Evolutionary conservation across 2,113 vertebrate genomes (phyloP), one percentile per base, ranked within the genome.

Genomic region (Rhizomys pruinosus): DNA sequence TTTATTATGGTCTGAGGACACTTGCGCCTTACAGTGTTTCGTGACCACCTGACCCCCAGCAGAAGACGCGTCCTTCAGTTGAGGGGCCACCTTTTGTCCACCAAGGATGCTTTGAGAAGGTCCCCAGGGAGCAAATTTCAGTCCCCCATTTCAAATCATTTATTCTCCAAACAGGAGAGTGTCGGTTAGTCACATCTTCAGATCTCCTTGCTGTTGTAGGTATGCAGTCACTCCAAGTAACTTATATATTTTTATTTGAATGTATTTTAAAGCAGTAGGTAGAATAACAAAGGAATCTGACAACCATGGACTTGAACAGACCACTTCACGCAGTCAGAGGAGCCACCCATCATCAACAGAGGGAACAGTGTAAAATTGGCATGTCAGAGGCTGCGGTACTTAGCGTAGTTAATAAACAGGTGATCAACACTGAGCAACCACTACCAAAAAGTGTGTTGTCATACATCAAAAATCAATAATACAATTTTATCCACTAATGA

Each of bases 261-360:
- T 99, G 99, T 99, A 98, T 98, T 98, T 98, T 95, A 97, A 98
- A 98, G 96, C 94, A 96, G 97, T 97, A 97, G 98, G 84, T 98
- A 97, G 98, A 94, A 57, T 95, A 97, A 96, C 96, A 93, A 92
- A 95, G 88, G 97, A 97, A 89, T 96, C 76, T 95, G 88, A 57
- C 96, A 94, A 94, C 78, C 61, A 69, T 69, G 78, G 87, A 95
- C 91, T 55, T 85, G 90, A 93, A 88, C 47, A 96, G 97, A 97
- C 97, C 97, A 94, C 97, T 97, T 96, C 94, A 47, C 92, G 71
- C 86, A 94, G 94, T 96, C 93, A 94, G 93, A 95, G 96, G 96
- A 96, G 92, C 85, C 32, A n/a, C 92, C 97, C 95, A 69, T 93
- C 96, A 74, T 61, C 88, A 52, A 96, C 89, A 88, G 96, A 93